phyloP scores from a whole-genome alignment of 2,113 vertebrate species.

The Peromyscus maniculatus region DNA sequence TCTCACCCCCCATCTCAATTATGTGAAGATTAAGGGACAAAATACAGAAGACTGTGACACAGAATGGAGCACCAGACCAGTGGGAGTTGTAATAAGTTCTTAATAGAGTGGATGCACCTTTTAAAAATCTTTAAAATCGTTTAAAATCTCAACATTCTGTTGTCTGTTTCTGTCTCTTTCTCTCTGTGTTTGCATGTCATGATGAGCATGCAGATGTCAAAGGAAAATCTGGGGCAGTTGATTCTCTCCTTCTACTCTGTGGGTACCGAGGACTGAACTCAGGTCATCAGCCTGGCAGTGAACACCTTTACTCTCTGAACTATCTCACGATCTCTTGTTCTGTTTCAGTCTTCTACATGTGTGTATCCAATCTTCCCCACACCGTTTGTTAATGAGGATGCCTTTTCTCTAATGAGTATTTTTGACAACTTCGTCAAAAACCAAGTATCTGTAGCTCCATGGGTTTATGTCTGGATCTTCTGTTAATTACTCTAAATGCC shows the following conservation, averaged over 20 bases:
- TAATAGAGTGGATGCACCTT: neutral
- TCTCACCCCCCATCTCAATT: neutral
- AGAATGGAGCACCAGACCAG: no score
- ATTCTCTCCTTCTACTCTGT: neutral
- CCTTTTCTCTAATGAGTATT: neutral
- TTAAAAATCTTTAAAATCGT: neutral
- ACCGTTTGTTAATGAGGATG: neutral
- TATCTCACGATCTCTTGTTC: neutral
- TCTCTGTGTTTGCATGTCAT: neutral
- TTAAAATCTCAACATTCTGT: neutral
- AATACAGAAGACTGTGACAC: rapidly evolving
- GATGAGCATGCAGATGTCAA: neutral
- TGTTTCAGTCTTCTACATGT: neutral
- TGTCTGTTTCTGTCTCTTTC: no score
- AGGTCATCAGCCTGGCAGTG: neutral
- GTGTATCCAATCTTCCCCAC: neutral
- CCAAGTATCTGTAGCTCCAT: neutral
- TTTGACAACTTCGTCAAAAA: neutral
- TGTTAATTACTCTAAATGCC: neutral
- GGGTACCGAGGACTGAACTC: neutral
- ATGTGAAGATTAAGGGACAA: neutral
- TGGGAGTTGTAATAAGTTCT: no score
- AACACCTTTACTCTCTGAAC: neutral
- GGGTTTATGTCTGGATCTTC: neutral
- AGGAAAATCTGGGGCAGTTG: neutral